A percentile compares a stretch with the other conserved stretches of the same genome.
phyloP scores from a whole-genome alignment of 2,888 invertebrate genomes.

The Yponomeuta plumbellus region DNA sequence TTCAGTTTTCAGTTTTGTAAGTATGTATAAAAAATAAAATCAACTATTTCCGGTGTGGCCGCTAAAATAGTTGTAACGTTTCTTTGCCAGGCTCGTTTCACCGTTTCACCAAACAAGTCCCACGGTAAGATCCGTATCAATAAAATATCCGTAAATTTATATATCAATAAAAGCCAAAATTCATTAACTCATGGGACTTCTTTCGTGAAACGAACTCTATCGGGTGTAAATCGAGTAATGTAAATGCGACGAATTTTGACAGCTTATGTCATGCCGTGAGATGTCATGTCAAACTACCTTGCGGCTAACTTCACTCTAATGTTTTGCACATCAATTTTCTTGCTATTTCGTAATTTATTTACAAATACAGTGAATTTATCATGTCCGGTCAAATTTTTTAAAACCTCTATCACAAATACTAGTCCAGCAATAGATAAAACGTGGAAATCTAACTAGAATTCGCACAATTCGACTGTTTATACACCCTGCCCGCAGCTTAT shows the following conservation, averaged over 20 bases:
- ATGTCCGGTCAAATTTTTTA: constrained; percentile 29
- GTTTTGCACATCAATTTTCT: constrained; percentile 4
- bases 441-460: constrained; percentile 36
- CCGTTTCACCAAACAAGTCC: too few relatives aligned
- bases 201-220: too few relatives aligned
- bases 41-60: too few relatives aligned
- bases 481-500: constrained; percentile 17
- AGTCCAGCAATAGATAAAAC: neutral
- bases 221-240: neutral
- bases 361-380: constrained; percentile 32
- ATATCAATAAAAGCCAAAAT: too few relatives aligned
- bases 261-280: neutral
- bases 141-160: too few relatives aligned
- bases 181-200: too few relatives aligned
- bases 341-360: neutral
- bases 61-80: too few relatives aligned
- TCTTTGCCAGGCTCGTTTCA: too few relatives aligned
- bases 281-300: neutral
- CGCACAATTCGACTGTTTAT: neutral
- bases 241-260: neutral
- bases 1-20: neutral
- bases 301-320: constrained; percentile 10
- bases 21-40: neutral
- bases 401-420: neutral
- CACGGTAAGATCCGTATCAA: too few relatives aligned